These are phyloP conservation scores for Pseudococcus jackbeardsleyi DNA, from an alignment of 2,888 invertebrate species.

Conservation along the genomic window DNA sequence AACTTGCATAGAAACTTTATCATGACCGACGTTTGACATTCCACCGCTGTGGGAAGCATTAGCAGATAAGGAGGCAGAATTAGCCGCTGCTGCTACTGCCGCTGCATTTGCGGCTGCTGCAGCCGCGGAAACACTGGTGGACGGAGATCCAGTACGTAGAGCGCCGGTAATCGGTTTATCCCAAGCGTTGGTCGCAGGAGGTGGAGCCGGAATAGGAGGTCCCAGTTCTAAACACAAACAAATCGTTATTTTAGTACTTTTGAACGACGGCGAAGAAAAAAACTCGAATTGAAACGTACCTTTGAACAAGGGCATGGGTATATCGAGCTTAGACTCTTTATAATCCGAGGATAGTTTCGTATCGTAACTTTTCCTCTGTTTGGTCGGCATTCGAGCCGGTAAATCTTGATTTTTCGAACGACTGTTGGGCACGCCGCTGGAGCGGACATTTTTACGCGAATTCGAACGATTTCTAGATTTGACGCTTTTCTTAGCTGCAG, in stretches of 20 bases:
- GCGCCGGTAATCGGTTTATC: slow-evolving; percentile 85
- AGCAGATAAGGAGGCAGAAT: neutral
- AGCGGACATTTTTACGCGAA: slow-evolving; percentile 49
- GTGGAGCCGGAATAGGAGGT: slow-evolving; percentile 73
- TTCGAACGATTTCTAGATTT: slow-evolving; percentile 58
- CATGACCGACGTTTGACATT: neutral
- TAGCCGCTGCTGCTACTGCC: neutral
- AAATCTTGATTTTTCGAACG: slow-evolving; percentile 38
- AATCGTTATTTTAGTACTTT: neutral
- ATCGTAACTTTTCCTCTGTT: slow-evolving; percentile 38
- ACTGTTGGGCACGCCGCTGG: neutral
- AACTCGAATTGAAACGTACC: neutral
- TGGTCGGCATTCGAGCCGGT: slow-evolving; percentile 1
- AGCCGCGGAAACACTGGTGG: neutral
- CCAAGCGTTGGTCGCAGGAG: slow-evolving; percentile 87
- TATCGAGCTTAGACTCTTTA: slow-evolving; percentile 49
- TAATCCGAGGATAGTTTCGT: neutral
- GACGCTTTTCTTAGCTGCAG: slow-evolving; percentile 35
- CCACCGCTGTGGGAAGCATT: neutral
- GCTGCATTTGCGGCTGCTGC: neutral
- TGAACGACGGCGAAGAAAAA: neutral
- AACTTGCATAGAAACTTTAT: neutral
- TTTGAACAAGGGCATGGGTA: slow-evolving; percentile 43
- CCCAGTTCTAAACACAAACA: slow-evolving; percentile 27
- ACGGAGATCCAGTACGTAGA: slow-evolving; percentile 74